Conservation (phyloP, 2,797 vertebrate species). For the Tympanoctomys barrerae region DNA sequence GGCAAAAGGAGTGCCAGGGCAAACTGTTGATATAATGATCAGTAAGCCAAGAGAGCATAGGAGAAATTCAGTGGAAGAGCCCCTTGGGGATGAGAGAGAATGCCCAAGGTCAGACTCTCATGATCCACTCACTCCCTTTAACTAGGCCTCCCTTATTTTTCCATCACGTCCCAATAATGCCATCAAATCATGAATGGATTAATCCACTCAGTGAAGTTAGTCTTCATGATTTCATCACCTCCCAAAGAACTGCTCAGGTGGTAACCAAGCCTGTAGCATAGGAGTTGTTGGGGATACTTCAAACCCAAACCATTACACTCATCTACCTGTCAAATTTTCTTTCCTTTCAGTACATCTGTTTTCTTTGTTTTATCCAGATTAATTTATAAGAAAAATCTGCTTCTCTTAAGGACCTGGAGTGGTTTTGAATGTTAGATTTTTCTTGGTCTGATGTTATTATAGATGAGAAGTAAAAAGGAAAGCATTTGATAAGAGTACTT, state of each 20-base stretch:
- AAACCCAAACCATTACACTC: not conserved
- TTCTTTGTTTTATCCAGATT: slow-evolving; percentile 1
- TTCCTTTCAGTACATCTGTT: not conserved
- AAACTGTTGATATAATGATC: not conserved
- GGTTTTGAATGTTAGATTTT: not conserved
- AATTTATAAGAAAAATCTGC: not conserved
- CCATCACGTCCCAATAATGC: not conserved
- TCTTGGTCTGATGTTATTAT: not conserved
- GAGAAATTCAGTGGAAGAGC: not conserved
- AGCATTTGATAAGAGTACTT: not conserved
- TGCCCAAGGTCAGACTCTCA: not conserved
- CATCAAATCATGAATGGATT: not conserved
- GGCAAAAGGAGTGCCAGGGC: not conserved
- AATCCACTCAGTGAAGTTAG: not conserved
- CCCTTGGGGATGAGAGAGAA: not conserved
- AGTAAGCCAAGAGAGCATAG: not conserved
- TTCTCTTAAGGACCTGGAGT: not conserved
- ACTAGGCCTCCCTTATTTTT: not conserved
- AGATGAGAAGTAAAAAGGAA: slow-evolving; percentile 11
- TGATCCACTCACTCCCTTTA: not conserved
- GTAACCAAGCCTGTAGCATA: not conserved
- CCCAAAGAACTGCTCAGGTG: not conserved
- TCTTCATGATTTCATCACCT: not conserved
- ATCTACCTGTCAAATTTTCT: not conserved
- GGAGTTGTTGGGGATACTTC: no score